Evolutionary conservation across 2,797 vertebrate genomes (phyloP), one percentile per base, ranked within the genome.

Genomic region (Semaprochilodus insignis): DNA sequence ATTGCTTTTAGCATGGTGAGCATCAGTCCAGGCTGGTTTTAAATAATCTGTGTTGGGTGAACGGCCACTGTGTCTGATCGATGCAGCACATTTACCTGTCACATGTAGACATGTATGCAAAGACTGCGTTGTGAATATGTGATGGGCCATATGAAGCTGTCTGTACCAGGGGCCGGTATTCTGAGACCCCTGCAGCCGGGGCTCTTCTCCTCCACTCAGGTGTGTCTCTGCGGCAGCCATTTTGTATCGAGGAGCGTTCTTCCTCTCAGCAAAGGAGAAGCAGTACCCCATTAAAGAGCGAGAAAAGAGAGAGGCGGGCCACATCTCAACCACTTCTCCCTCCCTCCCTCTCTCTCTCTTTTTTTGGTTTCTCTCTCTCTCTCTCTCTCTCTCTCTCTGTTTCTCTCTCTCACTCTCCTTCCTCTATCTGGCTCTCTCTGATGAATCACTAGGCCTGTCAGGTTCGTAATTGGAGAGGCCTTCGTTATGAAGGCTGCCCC

Each of bases 371-470:
- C 40, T 31, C 40, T 51, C 57, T 21, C 76, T 14, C 16, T 62
- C 54, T 57, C 27, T 34, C 27, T 48, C 27, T 71, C 44, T 60
- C 51, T 51, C 23, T 67, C n/a, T 71, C 74, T 36, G 40, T 44
- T 44, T 57, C 52, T 48, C 52, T 71, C 44, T 60, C 51, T 51
- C 31, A 31, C 19, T 67, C n/a, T 71, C 78, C 52, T 27, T 40
- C 27, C 92, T 88, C 90, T 94, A 13, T 91, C 93, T 31, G 92
- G 85, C 92, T 87, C 80, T 87, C 80, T 93, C 90, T 84, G 93
- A 93, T 94, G 92, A 95, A 95, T 95, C 93, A 93, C 95, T 95
- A 91, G 90, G 91, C 89, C 92, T 96, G 94, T 95, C 95, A 96
- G 92, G 91, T 88, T 88, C 91, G 88, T 96, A 96, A 95, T 94